These are phyloP conservation scores for Agapostemon virescens DNA, from an alignment of 2,888 invertebrate species.

Conservation along the genomic window DNA sequence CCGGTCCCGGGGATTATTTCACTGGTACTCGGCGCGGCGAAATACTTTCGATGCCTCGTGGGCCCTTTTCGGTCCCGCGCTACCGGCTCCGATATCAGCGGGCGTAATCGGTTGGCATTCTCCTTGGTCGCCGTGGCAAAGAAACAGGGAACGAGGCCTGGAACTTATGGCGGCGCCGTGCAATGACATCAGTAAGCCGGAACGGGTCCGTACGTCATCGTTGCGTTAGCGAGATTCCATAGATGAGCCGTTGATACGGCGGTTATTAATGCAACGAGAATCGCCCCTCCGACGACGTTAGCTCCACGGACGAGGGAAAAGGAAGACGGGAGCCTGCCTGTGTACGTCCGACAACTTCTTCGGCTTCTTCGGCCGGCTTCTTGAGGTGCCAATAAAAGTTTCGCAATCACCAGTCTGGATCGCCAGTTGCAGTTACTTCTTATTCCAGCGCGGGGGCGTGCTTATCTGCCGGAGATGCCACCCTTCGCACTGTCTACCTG, in stretches of 20 bases:
- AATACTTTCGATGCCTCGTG: slow-evolving; percentile 48
- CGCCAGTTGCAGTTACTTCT: slow-evolving; percentile 58
- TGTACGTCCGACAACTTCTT: slow-evolving; percentile 53
- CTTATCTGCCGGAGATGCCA: slow-evolving; percentile 52
- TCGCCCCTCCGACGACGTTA: neutral
- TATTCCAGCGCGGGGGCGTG: slow-evolving; percentile 55
- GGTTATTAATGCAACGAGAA: slow-evolving; percentile 62
- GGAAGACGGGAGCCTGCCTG: slow-evolving; percentile 3
- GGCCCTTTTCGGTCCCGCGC: slow-evolving; percentile 51
- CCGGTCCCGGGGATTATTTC: slow-evolving; percentile 54
- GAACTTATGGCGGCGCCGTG: slow-evolving; percentile 74
- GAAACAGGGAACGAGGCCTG: slow-evolving; percentile 55
- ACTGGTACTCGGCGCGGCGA: slow-evolving; percentile 39
- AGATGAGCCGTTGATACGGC: slow-evolving; percentile 73
- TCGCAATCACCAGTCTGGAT: slow-evolving; percentile 57
- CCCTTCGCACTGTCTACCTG: slow-evolving; percentile 41
- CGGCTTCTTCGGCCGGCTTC: slow-evolving; percentile 49
- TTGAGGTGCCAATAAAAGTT: slow-evolving; percentile 58
- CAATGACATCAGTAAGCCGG: slow-evolving; percentile 77
- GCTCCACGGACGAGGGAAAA: slow-evolving; percentile 16
- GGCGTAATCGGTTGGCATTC: slow-evolving; percentile 75
- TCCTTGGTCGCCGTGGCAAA: slow-evolving; percentile 54
- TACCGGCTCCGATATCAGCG: slow-evolving; percentile 68
- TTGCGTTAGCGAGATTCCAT: slow-evolving; percentile 73
- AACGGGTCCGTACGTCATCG: slow-evolving; percentile 76